Conservation (phyloP, 92 coral and sea anemone species). For the Porites rus region DNA sequence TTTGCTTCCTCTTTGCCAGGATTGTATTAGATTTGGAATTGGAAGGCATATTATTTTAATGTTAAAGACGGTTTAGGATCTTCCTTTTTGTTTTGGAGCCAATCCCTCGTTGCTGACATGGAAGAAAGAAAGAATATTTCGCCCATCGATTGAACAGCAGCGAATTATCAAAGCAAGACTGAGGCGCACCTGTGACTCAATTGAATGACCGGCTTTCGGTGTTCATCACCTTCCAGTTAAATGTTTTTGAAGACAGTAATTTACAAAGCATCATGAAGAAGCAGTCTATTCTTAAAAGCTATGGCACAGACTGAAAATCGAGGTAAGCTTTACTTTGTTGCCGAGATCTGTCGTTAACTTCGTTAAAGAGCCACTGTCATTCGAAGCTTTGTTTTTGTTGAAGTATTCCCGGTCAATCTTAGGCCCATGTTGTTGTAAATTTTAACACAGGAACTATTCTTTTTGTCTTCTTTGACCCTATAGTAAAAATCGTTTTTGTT, state of each 20-base stretch:
- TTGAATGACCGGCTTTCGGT: conserved; percentile 4
- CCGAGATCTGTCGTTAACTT: conserved; percentile 30
- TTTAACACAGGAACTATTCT: background rate
- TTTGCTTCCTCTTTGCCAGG: conserved; percentile 31
- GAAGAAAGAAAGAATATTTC: conserved; percentile 6
- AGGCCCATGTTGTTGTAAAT: background rate
- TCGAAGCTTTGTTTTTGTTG: background rate
- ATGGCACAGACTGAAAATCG: conserved; percentile 87
- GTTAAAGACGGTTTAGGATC: background rate
- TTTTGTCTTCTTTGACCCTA: background rate
- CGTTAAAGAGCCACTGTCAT: background rate
- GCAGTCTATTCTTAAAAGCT: conserved; percentile 56
- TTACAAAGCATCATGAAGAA: conserved; percentile 71
- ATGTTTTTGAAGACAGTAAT: conserved; percentile 23
- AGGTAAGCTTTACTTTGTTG: conserved; percentile 58
- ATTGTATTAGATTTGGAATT: conserved; percentile 20
- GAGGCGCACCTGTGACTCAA: conserved; percentile 31
- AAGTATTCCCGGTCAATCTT: background rate
- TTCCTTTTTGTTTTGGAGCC: background rate
- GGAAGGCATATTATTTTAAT: background rate
- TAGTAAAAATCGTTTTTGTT: no score
- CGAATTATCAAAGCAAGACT: conserved; percentile 21
- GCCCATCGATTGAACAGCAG: conserved; percentile 10
- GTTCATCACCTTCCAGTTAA: background rate
- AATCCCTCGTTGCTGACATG: background rate